phyloP scores from a whole-genome alignment of 2,113 vertebrate species.

The Alligator sinensis region DNA sequence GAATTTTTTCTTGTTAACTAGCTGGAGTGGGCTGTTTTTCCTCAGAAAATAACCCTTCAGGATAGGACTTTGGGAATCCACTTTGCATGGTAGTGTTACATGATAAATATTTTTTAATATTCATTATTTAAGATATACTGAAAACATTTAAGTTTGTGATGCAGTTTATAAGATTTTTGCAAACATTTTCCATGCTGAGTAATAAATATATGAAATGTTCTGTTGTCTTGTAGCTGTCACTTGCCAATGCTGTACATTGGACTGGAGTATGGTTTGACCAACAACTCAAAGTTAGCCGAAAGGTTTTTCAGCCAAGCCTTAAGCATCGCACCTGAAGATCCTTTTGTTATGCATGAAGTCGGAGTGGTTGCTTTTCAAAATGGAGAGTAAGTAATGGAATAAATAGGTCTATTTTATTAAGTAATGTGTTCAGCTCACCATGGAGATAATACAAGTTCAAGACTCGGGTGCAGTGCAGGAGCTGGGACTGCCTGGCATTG shows the following conservation, averaged over 20 bases:
- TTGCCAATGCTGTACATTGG: slow-evolving; percentile 98
- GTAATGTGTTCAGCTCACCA: too few species aligned
- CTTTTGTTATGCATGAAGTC: slow-evolving; percentile 98
- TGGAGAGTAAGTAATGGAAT: slow-evolving; percentile 90
- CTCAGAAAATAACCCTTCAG: background rate
- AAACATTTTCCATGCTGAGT: background rate
- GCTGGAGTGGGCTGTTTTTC: background rate
- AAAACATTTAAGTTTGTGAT: background rate
- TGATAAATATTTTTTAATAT: background rate
- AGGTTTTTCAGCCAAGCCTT: slow-evolving; percentile 98
- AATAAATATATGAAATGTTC: background rate
- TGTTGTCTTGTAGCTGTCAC: slow-evolving; percentile 86
- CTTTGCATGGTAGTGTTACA: background rate
- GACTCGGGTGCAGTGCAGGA: too few species aligned
- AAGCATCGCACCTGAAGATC: slow-evolving; percentile 97
- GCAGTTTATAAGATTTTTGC: background rate
- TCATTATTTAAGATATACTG: background rate
- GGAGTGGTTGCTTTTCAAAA: slow-evolving; percentile 99
- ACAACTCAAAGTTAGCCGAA: slow-evolving; percentile 98
- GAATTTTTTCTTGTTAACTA: background rate
- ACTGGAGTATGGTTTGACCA: slow-evolving; percentile 97
- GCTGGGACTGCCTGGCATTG: too few species aligned
- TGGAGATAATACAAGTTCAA: too few species aligned
- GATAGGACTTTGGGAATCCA: background rate
- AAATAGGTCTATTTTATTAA: too few species aligned